Conservation (phyloP, 2,797 vertebrate genomes). For the Prunella strophiata region DNA sequence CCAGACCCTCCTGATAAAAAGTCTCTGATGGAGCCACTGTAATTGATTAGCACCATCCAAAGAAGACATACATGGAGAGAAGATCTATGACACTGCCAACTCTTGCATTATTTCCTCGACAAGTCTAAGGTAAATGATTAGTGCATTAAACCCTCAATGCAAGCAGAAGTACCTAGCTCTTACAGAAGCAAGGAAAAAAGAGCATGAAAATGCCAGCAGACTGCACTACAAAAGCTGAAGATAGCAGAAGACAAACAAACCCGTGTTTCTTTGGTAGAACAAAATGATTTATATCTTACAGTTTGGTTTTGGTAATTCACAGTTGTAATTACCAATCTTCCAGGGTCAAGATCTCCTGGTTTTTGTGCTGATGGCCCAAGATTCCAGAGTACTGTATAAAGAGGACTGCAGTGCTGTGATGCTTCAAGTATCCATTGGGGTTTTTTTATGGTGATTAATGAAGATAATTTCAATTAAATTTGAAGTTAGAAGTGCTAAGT, state of each 20-base stretch:
- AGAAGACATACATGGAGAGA: background rate
- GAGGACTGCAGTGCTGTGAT: background rate
- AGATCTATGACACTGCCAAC: background rate
- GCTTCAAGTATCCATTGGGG: background rate
- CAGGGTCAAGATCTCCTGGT: background rate
- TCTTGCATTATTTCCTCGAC: background rate
- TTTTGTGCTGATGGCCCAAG: background rate
- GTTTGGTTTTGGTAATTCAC: background rate
- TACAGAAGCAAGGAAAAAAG: background rate
- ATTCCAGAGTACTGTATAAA: background rate
- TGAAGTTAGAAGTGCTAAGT: background rate
- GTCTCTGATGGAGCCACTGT: background rate
- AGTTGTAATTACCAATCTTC: background rate
- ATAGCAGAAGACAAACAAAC: background rate
- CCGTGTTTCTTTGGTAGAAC: background rate
- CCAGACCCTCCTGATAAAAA: background rate
- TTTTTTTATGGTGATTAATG: background rate
- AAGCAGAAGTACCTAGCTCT: background rate
- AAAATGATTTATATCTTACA: background rate
- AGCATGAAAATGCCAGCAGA: background rate
- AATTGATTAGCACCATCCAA: background rate
- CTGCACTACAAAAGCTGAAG: background rate
- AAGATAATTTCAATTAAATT: background rate
- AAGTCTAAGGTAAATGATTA: slow-evolving; percentile 9
- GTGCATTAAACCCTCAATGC: background rate